These are phyloP conservation scores for Chloropsis hardwickii DNA, from an alignment of 2,113 vertebrate genomes.

Conservation along the genomic window DNA sequence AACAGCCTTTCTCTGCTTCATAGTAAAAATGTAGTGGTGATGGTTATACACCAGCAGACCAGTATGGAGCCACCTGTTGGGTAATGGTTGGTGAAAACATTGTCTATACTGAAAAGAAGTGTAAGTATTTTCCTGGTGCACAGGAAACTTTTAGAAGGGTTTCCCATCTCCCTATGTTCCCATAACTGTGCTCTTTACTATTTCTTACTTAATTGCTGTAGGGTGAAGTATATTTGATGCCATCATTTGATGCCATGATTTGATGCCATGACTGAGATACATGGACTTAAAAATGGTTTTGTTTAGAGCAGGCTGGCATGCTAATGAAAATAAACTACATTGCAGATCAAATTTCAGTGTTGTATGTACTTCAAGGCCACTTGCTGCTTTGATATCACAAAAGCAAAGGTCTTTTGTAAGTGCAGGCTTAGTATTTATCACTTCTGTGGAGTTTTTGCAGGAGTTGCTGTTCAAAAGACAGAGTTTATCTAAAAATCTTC, in stretches of 20 bases:
- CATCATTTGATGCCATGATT: no score
- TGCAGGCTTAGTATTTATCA: background rate
- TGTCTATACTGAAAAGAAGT: background rate
- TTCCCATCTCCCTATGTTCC: background rate
- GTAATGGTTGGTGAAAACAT: background rate
- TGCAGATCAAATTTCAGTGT: background rate
- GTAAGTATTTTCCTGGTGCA: background rate
- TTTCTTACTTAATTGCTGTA: background rate
- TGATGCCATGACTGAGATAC: background rate
- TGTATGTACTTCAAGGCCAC: background rate
- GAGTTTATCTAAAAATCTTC: conserved; percentile 43
- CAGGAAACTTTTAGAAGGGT: background rate
- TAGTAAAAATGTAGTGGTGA: background rate
- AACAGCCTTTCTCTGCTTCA: background rate
- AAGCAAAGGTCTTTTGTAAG: background rate
- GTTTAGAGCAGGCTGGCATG: background rate
- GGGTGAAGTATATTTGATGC: background rate
- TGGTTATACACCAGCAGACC: background rate
- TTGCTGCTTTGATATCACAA: background rate
- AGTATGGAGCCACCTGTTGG: background rate
- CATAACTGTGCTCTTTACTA: background rate
- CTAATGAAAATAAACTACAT: background rate
- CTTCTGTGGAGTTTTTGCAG: background rate
- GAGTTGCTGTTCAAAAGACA: conserved; percentile 33
- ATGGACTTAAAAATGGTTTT: background rate